Base-by-base conservation (phyloP, 2,113 vertebrate genomes). In the Narcine bancroftii region DNA sequence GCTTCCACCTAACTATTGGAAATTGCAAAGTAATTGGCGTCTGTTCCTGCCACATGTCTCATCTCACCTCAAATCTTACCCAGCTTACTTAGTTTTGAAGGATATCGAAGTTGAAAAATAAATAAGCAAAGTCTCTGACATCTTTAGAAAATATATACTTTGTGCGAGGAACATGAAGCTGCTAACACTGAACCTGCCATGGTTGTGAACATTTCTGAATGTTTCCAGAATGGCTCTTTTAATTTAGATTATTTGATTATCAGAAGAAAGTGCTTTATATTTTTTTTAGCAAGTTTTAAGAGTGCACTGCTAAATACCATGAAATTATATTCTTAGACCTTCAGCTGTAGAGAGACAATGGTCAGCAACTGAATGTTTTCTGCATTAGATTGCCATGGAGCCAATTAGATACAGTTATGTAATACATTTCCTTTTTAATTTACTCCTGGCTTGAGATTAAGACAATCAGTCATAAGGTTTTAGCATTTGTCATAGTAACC, bases 381-480 rank as follows among this genome's bases (percentile, higher is more conserved):
- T 6, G 33, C 50, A 19, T 19, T 81, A 26, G 11, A 56, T 69
- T 91, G 60, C 36, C 36, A 69, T 39, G 2, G 87, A 91, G 60
- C 13, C 39, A 91, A 91, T 91, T 69, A 45, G 56, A 42, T 36
- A 45, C 63, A 66, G 39, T 65, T 91, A 66, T 91, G 36, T 65
- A 19, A 65, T 69, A 69, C 53, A 56, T 87, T 87, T 36, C 17
- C 17, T 19, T n/a, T n/a, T 75, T 81, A 81, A 81, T 42, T 45
- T 10, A 29, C 36, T 89, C 36, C n/a, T 29, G 45, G 26, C 29
- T 42, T 81, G 77, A 15, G 26, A 72, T 6, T 33, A 50, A 24
- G 47, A 53, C 79, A 83, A 45, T 24, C 87, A 91, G 87, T 63
- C 50, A 63, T 21, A 91, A 91, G 56, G 69, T 45, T 42, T 91